Base-by-base conservation (phyloP, 2,113 vertebrate species). In the Odobenus rosmarus region DNA sequence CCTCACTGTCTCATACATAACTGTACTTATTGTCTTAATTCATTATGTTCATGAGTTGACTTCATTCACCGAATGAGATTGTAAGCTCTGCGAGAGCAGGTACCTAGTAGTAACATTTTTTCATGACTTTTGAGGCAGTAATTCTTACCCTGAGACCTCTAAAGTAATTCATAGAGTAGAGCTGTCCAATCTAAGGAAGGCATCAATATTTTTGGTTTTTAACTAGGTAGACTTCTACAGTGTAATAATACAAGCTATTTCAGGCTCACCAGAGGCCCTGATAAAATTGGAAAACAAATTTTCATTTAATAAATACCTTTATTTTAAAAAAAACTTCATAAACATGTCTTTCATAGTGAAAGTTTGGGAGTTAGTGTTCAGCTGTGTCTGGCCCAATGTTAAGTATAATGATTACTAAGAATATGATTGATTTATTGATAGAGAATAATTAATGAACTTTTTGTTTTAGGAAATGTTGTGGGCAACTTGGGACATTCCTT, bases 401-500 rank as follows among this genome's bases (percentile, higher is more conserved):
- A 26, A 23, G 1, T 94, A 77, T 59, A 62, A 64, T 85, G 42
- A 87, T 84, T 94, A 87, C 72, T 87, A 88, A 88, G 96, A 81
- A 77, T 93, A 39, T 85, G 53, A 72, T 62, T 93, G 51, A 51
- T 92, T 94, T 95, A 72, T 59, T 90, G 4, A 62, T 86, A 61
- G 39, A 76, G 77, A 92, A 36, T 92, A 96, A 97, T 57, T 96
- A 97, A 97, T 57, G 1, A 96, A 67, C 24, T 51, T 62, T 96
- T 94, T 83, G 7, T 98, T 98, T 74, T 82, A 99, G 99, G 99
- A 89, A 99, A 99, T 31, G 99, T 99, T 95, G 99, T 99, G 97
- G 98, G 99, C 98, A 99, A 99, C 98, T 99, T 99, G 98, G 99
- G 99, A 93, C 99, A 99, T 98, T 99, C 99, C 23, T 99, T 99